These are phyloP conservation scores for Helicoverpa armigera DNA, from an alignment of 1,140 invertebrate species.

Conservation along the genomic window DNA sequence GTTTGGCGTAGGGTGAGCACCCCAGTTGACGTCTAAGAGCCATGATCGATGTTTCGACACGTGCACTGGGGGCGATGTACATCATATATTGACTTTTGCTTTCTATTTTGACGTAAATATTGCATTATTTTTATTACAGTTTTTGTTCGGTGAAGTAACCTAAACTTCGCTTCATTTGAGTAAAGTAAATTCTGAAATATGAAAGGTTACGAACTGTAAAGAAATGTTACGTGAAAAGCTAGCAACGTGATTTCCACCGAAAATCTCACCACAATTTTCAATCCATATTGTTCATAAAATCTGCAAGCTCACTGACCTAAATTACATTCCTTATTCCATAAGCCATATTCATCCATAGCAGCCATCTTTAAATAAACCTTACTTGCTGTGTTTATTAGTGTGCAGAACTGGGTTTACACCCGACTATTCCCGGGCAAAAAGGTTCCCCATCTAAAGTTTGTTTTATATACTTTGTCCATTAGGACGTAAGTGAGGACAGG, in stretches of 20 bases:
- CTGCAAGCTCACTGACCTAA: background rate
- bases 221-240: no score
- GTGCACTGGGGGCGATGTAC: conserved; percentile 52
- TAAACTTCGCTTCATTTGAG: no score
- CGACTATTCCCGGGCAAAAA: conserved; percentile 9
- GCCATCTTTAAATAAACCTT: background rate
- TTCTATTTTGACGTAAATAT: conserved; percentile 4
- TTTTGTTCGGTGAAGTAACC: background rate
- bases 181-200: background rate
- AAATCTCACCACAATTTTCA: no score
- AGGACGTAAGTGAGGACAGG: conserved; percentile 31
- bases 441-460: conserved; percentile 13
- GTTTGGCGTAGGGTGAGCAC: conserved; percentile 41
- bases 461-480: conserved; percentile 37
- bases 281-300: background rate
- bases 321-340: background rate
- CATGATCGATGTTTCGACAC: conserved; percentile 64
- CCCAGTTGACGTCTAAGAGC: conserved; percentile 53
- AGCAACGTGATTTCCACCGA: no score
- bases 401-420: conserved; percentile 1
- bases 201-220: background rate
- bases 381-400: conserved; percentile 26
- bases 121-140: conserved; percentile 4
- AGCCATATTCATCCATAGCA: background rate
- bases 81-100: conserved; percentile 60